Evolutionary conservation across 2,888 invertebrate genomes (phyloP).

Genomic region (Ellobium chinense): DNA sequence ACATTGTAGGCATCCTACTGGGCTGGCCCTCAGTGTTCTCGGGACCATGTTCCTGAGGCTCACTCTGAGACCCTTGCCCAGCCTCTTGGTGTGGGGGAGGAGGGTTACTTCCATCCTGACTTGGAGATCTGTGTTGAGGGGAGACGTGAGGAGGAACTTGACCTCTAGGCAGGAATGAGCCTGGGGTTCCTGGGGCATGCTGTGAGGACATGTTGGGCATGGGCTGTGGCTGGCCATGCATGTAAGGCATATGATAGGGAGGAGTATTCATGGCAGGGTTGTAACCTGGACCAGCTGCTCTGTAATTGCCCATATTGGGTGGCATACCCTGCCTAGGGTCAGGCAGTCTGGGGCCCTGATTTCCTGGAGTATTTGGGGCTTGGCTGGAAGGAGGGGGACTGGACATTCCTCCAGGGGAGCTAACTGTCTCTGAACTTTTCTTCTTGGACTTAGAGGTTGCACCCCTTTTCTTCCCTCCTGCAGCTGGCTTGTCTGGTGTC

Average conservation of each 20-base stretch:
- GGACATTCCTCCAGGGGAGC: background rate
- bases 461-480: conserved; percentile 1
- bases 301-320: background rate
- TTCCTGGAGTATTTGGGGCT: background rate
- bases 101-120: background rate
- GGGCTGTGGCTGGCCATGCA: conserved; percentile 6
- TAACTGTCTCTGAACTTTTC: background rate
- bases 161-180: conserved; percentile 2
- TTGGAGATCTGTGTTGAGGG: conserved; percentile 10
- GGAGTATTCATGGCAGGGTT: conserved; percentile 8
- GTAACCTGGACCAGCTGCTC: background rate
- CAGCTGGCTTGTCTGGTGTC: background rate
- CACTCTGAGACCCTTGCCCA: background rate
- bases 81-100: background rate
- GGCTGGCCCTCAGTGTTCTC: background rate
- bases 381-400: background rate
- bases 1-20: background rate
- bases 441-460: conserved; percentile 4
- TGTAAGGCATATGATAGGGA: conserved; percentile 28
- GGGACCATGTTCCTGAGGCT: background rate
- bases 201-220: background rate
- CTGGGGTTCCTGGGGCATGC: background rate
- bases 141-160: background rate
- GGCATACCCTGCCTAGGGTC: background rate
- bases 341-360: background rate